Conservation (phyloP, 2,797 vertebrate species). For the Lutjanus campechanus region DNA sequence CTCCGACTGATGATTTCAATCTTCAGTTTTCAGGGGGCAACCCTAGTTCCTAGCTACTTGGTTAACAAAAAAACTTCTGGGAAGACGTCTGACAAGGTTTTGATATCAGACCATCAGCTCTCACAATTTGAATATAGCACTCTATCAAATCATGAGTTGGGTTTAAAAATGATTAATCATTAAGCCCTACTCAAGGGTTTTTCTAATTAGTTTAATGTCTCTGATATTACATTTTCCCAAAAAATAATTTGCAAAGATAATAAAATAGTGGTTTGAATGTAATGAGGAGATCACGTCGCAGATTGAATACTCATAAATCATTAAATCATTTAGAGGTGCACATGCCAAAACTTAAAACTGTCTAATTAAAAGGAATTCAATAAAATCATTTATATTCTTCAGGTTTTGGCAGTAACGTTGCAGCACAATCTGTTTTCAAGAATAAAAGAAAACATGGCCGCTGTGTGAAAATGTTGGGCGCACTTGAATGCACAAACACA, state of each 20-base stretch:
- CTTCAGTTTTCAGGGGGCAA: too few relatives aligned
- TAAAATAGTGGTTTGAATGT: not conserved
- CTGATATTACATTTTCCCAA: not conserved
- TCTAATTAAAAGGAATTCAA: slow-evolving; percentile 2
- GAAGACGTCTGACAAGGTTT: not conserved
- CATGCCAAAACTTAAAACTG: not conserved
- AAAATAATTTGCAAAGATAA: not conserved
- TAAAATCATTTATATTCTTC: not conserved
- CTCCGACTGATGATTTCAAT: too few relatives aligned
- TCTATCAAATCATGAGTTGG: not conserved
- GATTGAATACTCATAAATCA: slow-evolving; percentile 5
- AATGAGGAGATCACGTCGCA: not conserved
- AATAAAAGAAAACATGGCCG: not conserved
- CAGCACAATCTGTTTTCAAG: slow-evolving; percentile 15
- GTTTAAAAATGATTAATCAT: not conserved
- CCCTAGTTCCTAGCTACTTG: not conserved
- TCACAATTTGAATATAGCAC: not conserved
- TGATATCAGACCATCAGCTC: not conserved
- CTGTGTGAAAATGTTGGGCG: slow-evolving; percentile 16
- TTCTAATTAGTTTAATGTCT: not conserved
- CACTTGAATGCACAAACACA: slow-evolving; percentile 35
- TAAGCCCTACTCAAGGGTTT: not conserved
- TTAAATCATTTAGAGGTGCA: slow-evolving; percentile 9
- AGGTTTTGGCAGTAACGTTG: not conserved
- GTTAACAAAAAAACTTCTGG: not conserved